Conservation (phyloP, 2,113 vertebrate species). For the Ginglymostoma cirratum region DNA sequence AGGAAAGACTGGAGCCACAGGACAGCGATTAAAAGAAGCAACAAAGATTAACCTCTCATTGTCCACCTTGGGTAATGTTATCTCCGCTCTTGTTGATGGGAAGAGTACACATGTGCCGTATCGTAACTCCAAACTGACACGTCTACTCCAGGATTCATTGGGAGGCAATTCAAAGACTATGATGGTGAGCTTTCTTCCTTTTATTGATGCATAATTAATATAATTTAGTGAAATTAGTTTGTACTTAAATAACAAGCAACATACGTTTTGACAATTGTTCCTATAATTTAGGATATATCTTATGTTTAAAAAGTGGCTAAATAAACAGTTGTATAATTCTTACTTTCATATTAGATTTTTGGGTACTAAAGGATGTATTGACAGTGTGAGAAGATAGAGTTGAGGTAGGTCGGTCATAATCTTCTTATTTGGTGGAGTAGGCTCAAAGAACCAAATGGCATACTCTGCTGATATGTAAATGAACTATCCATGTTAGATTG, state of each 20-base stretch:
- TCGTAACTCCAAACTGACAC: conserved; percentile 92
- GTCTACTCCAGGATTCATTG: conserved; percentile 90
- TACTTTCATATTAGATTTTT: background rate
- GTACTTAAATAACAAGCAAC: background rate
- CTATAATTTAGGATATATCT: background rate
- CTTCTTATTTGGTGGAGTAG: too few relatives aligned
- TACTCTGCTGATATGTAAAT: too few relatives aligned
- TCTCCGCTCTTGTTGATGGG: conserved; percentile 94
- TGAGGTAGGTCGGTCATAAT: background rate
- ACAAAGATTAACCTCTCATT: conserved; percentile 97
- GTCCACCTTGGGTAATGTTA: conserved; percentile 93
- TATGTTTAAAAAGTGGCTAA: background rate
- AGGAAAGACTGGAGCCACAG: conserved; percentile 93
- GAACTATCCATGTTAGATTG: too few relatives aligned
- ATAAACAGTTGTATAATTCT: background rate
- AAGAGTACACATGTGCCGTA: conserved; percentile 98
- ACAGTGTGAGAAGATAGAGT: background rate
- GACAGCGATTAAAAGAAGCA: conserved; percentile 92
- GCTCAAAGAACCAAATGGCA: too few relatives aligned
- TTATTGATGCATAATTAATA: background rate
- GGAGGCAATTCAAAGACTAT: conserved; percentile 98
- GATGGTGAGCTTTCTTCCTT: conserved; percentile 70
- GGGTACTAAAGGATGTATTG: background rate
- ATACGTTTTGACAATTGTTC: background rate
- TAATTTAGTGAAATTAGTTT: background rate